Conservation (phyloP, 2,113 vertebrate genomes). For the Phylloscopus whistleri region DNA sequence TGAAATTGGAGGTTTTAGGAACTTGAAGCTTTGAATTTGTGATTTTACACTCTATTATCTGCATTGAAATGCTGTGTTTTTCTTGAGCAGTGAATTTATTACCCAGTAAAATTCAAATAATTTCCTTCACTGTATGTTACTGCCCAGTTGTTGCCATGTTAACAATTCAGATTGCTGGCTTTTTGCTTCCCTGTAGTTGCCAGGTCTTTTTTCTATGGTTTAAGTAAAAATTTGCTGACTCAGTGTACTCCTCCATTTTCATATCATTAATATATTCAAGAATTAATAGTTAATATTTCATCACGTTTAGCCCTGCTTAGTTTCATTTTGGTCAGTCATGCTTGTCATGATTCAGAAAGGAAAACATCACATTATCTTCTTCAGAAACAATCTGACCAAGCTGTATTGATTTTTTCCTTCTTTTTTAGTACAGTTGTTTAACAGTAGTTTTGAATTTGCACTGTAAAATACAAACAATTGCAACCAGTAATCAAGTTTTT, state of each 20-base stretch:
- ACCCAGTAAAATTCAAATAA: not conserved
- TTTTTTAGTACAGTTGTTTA: not conserved
- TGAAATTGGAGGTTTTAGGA: not conserved
- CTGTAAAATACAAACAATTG: not conserved
- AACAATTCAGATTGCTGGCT: not conserved
- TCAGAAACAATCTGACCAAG: not conserved
- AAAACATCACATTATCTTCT: not conserved
- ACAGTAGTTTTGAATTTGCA: not conserved
- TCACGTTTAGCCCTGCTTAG: not conserved
- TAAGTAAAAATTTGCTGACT: not conserved
- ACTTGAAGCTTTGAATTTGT: not conserved
- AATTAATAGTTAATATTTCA: not conserved
- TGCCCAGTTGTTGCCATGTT: not conserved
- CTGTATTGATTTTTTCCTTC: not conserved
- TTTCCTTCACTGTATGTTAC: not conserved
- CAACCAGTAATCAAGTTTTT: not conserved
- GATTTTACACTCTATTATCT: not conserved
- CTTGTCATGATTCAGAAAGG: not conserved
- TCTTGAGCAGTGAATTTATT: not conserved
- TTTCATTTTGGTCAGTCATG: not conserved
- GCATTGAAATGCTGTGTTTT: not conserved
- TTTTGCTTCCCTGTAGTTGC: not conserved
- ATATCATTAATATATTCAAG: not conserved
- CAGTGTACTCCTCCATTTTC: not conserved
- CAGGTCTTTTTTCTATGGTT: not conserved